Evolutionary conservation across 1,140 invertebrate genomes (phyloP), one percentile per base, ranked within the genome.

Genomic region (Lasioglossum albipes): DNA sequence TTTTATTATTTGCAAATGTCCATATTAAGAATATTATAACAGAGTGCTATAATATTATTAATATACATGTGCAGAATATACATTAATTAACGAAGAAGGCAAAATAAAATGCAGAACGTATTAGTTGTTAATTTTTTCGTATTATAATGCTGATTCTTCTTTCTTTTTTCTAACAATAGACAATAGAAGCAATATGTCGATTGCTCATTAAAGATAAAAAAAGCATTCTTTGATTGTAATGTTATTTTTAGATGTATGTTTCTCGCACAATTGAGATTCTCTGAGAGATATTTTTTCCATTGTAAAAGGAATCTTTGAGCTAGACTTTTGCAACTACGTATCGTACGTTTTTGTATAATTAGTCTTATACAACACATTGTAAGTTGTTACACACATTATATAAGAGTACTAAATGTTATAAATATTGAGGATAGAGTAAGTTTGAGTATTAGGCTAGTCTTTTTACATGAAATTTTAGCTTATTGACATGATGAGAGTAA

Each of bases 401-500:
- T 36, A 20, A 62, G 27, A 57, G 77, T 77, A 78, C n/a, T 78
- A 78, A 71, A 41, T 18, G 49, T 77, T 62, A 59, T 54, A 42
- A 42, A 45, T 61, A 79, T 85, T 71, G 52, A 85, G 57, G 13
- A 76, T 82, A 84, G 71, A 68, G 54, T 85, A 82, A 82, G 49
- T 79, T 77, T 66, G 52, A 84, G 66, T 79, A 82, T 54, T 84
- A 84, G 84, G 31, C 16, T 67, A 69, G 16, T 78, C 75, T 84
- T 87, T 86, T 87, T 84, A 86, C 75, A 84, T 77, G 42, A 73
- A 83, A 76, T 77, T 61, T 49, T 67, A 81, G 70, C 66, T 64
- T 54, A 57, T n/a, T 76, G 18, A 84, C 62, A 12, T 9, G 13
- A 22, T 69, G 42, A 31, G 59, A 31, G 27, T 31, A 41, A 64